Conservation (phyloP, 2,888 invertebrate genomes). For the Drymonia ruficornis region DNA sequence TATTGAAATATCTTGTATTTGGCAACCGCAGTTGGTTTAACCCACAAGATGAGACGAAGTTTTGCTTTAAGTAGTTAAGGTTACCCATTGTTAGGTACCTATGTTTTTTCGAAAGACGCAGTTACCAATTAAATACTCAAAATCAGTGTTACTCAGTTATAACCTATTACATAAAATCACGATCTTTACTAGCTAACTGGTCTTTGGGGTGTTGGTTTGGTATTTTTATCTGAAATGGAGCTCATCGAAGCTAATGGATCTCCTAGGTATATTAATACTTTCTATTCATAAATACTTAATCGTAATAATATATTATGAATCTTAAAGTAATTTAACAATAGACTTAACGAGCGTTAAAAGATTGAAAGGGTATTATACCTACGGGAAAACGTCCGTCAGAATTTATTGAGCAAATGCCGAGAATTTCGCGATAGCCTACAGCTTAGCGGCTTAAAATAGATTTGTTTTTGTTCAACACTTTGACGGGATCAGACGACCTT, state of each 20-base stretch:
- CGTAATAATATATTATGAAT: neutral
- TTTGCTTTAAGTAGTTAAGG: too few species aligned
- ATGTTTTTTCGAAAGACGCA: too few species aligned
- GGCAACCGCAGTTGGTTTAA: neutral
- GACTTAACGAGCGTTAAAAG: neutral
- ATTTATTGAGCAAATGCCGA: slow-evolving; percentile 1
- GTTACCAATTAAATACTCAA: too few species aligned
- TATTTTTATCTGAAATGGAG: too few species aligned
- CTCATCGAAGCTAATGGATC: too few species aligned
- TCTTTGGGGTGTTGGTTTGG: too few species aligned
- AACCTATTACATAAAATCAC: too few species aligned
- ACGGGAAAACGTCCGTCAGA: neutral
- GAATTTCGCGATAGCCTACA: slow-evolving; percentile 4
- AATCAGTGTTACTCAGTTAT: too few species aligned
- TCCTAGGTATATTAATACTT: too few species aligned
- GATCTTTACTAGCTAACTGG: too few species aligned
- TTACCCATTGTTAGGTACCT: too few species aligned
- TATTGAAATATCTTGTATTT: neutral
- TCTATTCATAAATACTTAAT: too few species aligned
- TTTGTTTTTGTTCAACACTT: slow-evolving; percentile 13
- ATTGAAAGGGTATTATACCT: neutral
- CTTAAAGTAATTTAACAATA: neutral
- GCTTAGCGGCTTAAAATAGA: slow-evolving; percentile 10
- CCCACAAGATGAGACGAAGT: neutral
- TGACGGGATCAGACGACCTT: slow-evolving; percentile 4